These are phyloP conservation scores for Drosophila emarginata DNA, from an alignment of 2,888 invertebrate genomes.

Conservation along the genomic window DNA sequence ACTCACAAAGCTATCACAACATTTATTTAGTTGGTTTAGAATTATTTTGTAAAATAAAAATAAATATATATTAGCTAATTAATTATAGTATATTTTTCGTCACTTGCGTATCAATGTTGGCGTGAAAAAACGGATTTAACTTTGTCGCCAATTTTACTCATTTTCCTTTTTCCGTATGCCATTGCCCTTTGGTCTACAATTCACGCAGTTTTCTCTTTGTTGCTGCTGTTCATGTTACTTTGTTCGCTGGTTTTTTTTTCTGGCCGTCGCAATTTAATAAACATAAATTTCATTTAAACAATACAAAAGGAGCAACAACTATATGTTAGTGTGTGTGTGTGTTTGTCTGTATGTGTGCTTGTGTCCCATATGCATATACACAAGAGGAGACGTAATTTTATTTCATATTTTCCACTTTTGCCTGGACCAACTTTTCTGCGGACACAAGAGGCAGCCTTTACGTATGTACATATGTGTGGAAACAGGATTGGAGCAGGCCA, in stretches of 20 bases:
- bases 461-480: background rate
- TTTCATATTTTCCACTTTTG: constrained; percentile 53
- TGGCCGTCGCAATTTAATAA: constrained; percentile 63
- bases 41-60: too few relatives aligned
- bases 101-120: background rate
- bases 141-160: background rate
- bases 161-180: background rate
- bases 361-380: constrained; percentile 37
- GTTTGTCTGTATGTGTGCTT: constrained; percentile 24
- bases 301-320: constrained; percentile 41
- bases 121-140: background rate
- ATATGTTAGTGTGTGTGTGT: constrained; percentile 15
- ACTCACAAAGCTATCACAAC: too few relatives aligned
- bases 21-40: too few relatives aligned
- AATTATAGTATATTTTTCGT: background rate
- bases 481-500: constrained; percentile 12
- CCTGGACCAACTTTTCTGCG: constrained; percentile 24
- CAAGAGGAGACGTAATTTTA: constrained; percentile 53
- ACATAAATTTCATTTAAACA: constrained; percentile 68
- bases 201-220: background rate
- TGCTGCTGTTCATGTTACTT: background rate
- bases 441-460: background rate
- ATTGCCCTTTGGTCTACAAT: background rate
- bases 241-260: background rate
- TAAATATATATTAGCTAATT: background rate